Conservation (phyloP, 2,797 vertebrate genomes). For the Coluber constrictor region DNA sequence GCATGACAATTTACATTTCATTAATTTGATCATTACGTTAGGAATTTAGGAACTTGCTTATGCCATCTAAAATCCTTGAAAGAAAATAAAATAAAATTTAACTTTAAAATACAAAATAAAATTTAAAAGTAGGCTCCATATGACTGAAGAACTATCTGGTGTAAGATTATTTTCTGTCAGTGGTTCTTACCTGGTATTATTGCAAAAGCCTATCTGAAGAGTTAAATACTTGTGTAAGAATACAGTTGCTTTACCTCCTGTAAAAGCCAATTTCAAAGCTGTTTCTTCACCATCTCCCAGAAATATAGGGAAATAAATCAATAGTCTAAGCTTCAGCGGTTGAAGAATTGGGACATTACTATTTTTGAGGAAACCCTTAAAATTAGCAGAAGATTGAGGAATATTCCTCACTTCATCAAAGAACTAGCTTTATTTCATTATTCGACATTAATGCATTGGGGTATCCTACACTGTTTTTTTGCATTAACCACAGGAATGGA, state of each 20-base stretch:
- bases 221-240: no score
- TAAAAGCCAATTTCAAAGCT: no score
- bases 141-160: background rate
- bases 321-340: no score
- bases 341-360: no score
- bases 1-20: background rate
- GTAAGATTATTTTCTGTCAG: no score
- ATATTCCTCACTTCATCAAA: background rate
- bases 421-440: background rate
- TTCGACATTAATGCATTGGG: background rate
- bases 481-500: no score
- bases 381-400: background rate
- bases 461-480: background rate
- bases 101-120: background rate
- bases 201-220: no score
- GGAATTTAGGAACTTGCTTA: background rate
- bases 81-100: background rate
- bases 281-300: no score
- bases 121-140: background rate
- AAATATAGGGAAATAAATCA: background rate
- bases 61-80: background rate
- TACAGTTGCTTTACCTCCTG: no score
- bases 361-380: no score
- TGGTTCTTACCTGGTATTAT: no score
- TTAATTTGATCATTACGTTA: background rate